Percentiles rank a stretch among this genome's conserved stretches.
phyloP scores from a whole-genome alignment of 2,888 invertebrate genomes.

The Rhagium mordax region DNA sequence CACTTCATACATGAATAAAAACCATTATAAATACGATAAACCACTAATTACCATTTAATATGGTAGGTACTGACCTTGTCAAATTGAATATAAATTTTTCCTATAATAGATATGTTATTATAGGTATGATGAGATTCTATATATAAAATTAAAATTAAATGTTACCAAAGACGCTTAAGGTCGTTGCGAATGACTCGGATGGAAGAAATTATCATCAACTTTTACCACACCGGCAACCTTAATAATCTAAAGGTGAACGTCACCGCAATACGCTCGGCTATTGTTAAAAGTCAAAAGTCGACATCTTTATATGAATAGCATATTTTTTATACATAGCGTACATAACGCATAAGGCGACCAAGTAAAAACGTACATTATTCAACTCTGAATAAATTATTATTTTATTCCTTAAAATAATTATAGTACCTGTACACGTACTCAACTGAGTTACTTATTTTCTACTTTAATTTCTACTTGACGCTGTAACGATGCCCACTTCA shows the following conservation, averaged over 20 bases:
- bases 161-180: constrained; percentile 22
- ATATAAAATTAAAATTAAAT: constrained; percentile 14
- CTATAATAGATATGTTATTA: neutral
- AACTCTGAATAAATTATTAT: too few relatives aligned
- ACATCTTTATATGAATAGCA: neutral
- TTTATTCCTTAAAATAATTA: too few relatives aligned
- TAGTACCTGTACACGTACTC: too few relatives aligned
- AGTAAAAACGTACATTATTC: too few relatives aligned
- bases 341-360: neutral
- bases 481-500: too few relatives aligned
- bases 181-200: neutral
- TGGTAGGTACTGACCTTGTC: constrained; percentile 9
- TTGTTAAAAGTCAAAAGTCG: constrained; percentile 25
- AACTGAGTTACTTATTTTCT: too few relatives aligned
- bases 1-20: neutral
- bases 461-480: too few relatives aligned
- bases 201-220: constrained; percentile 21
- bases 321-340: too few relatives aligned
- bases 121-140: neutral
- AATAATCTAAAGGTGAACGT: constrained; percentile 31
- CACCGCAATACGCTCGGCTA: constrained; percentile 13
- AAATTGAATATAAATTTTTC: constrained; percentile 1
- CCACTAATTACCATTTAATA: constrained; percentile 2
- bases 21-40: neutral
- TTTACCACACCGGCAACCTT: constrained; percentile 27